Evolutionary conservation across 2,797 vertebrate genomes (phyloP).

Genomic region (Macropodus opercularis): DNA sequence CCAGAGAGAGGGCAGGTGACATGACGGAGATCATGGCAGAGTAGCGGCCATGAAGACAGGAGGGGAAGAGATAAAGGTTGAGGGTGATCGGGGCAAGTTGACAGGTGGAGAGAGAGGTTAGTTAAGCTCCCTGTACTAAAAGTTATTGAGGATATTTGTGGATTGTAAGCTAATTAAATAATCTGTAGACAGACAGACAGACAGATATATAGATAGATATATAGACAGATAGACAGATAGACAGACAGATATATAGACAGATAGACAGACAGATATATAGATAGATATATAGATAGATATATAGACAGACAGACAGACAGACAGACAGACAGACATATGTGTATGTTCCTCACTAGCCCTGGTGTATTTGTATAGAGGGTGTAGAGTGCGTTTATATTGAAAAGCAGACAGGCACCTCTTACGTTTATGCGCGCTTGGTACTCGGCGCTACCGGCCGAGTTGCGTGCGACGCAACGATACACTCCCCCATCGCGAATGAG

Average conservation of each 20-base stretch:
- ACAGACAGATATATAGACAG: slow-evolving; percentile 29
- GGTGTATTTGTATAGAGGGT: slow-evolving; percentile 63
- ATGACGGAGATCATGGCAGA: slow-evolving; percentile 69
- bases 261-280: slow-evolving; percentile 42
- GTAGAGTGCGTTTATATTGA: slow-evolving; percentile 92
- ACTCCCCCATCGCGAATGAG: slow-evolving; percentile 98
- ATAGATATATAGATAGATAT: slow-evolving; percentile 30
- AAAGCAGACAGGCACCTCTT: slow-evolving; percentile 99
- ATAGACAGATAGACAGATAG: slow-evolving; percentile 32
- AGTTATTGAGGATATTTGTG: slow-evolving; percentile 64
- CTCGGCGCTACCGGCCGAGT: slow-evolving; percentile 99
- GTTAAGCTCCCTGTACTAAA: slow-evolving; percentile 69
- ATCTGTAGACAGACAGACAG: slow-evolving; percentile 44
- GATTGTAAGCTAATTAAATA: slow-evolving; percentile 45
- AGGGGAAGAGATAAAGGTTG: slow-evolving; percentile 70
- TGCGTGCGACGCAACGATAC: slow-evolving; percentile 98
- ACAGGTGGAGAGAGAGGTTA: slow-evolving; percentile 74
- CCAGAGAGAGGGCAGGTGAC: slow-evolving; percentile 61
- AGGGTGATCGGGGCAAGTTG: slow-evolving; percentile 73
- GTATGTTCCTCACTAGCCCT: slow-evolving; percentile 35
- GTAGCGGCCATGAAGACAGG: slow-evolving; percentile 49
- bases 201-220: slow-evolving; percentile 30
- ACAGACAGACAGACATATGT: slow-evolving; percentile 23
- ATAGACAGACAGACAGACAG: slow-evolving; percentile 32
- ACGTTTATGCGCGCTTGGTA: slow-evolving; percentile 99